Evolutionary conservation across 2,797 vertebrate species (phyloP).

Genomic region (Chaenodraco wilsoni): DNA sequence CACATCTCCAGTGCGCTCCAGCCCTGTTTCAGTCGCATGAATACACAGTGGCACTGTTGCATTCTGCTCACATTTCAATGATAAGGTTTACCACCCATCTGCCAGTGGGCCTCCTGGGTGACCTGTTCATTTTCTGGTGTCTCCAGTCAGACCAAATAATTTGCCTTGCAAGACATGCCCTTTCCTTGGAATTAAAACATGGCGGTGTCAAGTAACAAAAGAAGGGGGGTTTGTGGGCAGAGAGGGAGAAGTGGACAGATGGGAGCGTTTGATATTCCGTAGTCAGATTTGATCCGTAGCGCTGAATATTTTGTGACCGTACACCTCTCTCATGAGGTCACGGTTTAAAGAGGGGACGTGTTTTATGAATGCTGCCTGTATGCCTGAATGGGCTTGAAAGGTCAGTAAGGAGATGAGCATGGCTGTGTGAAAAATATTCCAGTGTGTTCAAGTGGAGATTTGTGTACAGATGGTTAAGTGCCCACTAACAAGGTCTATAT

Average conservation of each 20-base stretch:
- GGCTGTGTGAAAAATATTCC: constrained; percentile 69
- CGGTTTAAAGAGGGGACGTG: constrained; percentile 69
- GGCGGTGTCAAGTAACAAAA: constrained; percentile 26
- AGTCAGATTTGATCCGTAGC: constrained; percentile 48
- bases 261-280: constrained; percentile 66
- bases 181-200: constrained; percentile 54
- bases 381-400: constrained; percentile 76
- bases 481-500: constrained; percentile 79
- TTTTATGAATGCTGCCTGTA: constrained; percentile 73
- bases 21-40: constrained; percentile 1
- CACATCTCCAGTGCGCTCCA: background rate
- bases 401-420: constrained; percentile 84
- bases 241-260: constrained; percentile 61
- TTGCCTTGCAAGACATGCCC: constrained; percentile 52
- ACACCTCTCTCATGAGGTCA: constrained; percentile 63
- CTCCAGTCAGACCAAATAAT: constrained; percentile 47
- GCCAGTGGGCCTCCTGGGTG: constrained; percentile 40
- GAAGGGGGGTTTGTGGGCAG: background rate
- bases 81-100: constrained; percentile 63
- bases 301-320: constrained; percentile 64
- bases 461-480: constrained; percentile 87
- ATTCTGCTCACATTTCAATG: constrained; percentile 69
- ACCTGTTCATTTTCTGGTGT: constrained; percentile 53
- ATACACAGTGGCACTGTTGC: constrained; percentile 15
- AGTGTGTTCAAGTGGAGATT: constrained; percentile 62